Conservation (phyloP, 2,888 invertebrate genomes). For the Theristus sp. region DNA sequence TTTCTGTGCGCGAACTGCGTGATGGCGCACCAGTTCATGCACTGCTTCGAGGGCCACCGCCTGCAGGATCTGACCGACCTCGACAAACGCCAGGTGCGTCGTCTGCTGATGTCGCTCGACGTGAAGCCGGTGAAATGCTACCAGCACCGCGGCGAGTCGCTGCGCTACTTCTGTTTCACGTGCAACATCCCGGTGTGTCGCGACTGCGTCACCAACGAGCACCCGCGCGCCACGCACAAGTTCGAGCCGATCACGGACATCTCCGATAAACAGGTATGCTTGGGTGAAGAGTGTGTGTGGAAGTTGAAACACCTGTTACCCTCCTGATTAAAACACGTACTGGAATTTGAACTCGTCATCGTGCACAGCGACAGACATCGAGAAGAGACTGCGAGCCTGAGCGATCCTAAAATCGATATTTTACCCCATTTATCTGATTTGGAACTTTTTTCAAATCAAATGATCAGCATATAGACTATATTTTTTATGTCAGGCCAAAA, state of each 20-base stretch:
- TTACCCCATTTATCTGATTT: too few relatives aligned
- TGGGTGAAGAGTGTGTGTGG: too few relatives aligned
- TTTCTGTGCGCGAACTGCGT: conserved; percentile 90
- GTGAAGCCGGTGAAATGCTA: not conserved
- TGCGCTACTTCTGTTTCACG: conserved; percentile 81
- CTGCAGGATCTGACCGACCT: conserved; percentile 14
- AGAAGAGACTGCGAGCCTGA: too few relatives aligned
- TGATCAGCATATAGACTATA: too few relatives aligned
- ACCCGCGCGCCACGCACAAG: conserved; percentile 57
- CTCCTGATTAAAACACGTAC: too few relatives aligned
- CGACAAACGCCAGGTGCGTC: not conserved
- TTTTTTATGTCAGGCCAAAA: too few relatives aligned
- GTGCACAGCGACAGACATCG: too few relatives aligned
- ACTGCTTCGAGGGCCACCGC: conserved; percentile 63
- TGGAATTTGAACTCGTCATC: too few relatives aligned
- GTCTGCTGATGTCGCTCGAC: not conserved
- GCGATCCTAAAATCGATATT: too few relatives aligned
- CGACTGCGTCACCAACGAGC: conserved; percentile 75
- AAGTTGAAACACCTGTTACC: too few relatives aligned
- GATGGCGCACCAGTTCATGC: conserved; percentile 97
- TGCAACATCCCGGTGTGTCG: conserved; percentile 83
- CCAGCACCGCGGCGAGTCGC: conserved; percentile 43
- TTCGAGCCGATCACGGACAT: conserved; percentile 61
- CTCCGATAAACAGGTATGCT: conserved; percentile 3
- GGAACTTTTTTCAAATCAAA: too few relatives aligned